Evolutionary conservation across 2,797 vertebrate genomes (phyloP), one percentile per base, ranked within the genome.

Genomic region (Onychomys torridus): DNA sequence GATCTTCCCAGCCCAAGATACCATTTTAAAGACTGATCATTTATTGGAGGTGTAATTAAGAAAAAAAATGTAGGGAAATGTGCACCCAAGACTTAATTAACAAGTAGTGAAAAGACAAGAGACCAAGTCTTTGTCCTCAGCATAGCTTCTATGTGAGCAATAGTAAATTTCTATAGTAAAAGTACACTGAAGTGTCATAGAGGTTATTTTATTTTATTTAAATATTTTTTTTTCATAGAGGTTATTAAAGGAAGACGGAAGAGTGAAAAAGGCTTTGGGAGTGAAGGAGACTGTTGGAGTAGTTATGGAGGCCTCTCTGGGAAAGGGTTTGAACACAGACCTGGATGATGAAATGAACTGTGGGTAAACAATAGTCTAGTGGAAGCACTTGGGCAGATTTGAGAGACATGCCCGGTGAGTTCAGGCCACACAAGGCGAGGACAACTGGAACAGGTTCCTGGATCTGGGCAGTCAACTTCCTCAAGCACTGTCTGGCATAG

Each of bases 11-110:
- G 67, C 9, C 67, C 21, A 40, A 67, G 57, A 32, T 27, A 49
- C 16, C 57, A 67, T 67, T 95, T 94, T 94, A 84, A 94, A 85
- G 82, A 90, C 7, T 71, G 46, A 34, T 25, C 49, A 85, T 63
- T 89, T 91, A 73, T 17, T 91, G 40, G 34, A 82, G 55, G 43
- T 91, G 61, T 4, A 71, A 90, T 78, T 86, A 73, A 94, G 37
- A 77, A 82, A 84, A 79, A 43, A 81, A 77, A 5, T 52, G n/a
- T 75, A 49, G 82, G 71, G 77, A 87, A 77, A 77, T 52, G 34
- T 57, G 7, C 27, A 95, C 17, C 81, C 77, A 43, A 59, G 69
- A 88, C 5, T 90, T 55, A 59, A 79, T 84, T 65, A 29, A n/a
- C 37, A 81, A 75, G 34, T 11, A 79, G 23, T 19, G 75, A 55